Conservation (phyloP, 2,888 invertebrate species). For the Ectemnius continuus region DNA sequence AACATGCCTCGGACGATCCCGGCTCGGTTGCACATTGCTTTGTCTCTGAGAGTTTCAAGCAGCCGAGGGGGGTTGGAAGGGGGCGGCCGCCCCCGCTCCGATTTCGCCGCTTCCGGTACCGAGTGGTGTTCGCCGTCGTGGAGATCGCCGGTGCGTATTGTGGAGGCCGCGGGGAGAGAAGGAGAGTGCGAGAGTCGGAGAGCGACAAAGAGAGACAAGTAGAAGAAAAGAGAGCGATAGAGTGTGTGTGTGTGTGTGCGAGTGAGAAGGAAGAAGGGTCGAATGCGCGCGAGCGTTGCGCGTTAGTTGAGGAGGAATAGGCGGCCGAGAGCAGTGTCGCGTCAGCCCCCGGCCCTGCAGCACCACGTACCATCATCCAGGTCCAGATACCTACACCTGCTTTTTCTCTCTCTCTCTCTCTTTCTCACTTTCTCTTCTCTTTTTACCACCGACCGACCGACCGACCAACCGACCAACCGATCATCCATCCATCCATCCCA, state of each 20-base stretch:
- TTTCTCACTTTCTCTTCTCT: constrained; percentile 56
- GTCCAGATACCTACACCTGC: constrained; percentile 72
- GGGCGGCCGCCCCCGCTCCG: no score
- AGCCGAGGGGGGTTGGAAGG: no score
- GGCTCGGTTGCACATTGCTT: no score
- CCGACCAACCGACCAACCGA: constrained; percentile 50
- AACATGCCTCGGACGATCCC: no score
- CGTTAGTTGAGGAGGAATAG: constrained; percentile 67
- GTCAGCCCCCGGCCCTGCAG: constrained; percentile 77
- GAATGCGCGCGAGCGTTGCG: constrained; percentile 54
- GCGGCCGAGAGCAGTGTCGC: constrained; percentile 75
- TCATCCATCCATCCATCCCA: constrained; percentile 50
- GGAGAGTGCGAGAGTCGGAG: not conserved
- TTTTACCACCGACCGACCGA: constrained; percentile 56
- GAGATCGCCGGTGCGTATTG: no score
- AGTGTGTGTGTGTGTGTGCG: no score
- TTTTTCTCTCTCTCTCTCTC: constrained; percentile 60
- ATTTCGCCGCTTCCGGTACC: no score
- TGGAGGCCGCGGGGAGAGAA: not conserved
- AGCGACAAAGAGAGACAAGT: not conserved
- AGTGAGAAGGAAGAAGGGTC: not conserved
- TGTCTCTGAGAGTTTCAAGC: no score
- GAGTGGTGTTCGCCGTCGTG: no score
- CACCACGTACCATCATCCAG: constrained; percentile 75
- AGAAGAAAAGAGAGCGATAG: no score